These are phyloP conservation scores for Leptoclinus maculatus DNA, from an alignment of 2,797 vertebrate species.

Conservation along the genomic window DNA sequence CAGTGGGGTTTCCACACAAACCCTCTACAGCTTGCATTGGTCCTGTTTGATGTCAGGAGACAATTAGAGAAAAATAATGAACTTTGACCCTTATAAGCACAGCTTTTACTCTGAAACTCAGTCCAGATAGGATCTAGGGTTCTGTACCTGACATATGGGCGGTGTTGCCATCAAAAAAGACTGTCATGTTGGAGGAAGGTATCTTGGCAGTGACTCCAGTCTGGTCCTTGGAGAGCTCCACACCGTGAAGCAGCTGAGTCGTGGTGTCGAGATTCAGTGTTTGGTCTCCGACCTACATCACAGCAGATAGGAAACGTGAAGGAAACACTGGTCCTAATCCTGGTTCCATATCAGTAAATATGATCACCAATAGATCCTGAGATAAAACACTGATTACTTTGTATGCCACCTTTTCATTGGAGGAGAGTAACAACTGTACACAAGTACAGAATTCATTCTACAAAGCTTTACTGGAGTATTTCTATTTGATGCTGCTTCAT, in stretches of 20 bases:
- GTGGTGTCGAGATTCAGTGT: neutral
- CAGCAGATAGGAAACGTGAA: neutral
- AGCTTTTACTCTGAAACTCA: neutral
- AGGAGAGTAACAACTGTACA: neutral
- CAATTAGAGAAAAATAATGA: neutral
- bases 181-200: rapidly evolving
- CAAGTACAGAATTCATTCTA: no score
- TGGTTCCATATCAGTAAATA: no score
- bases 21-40: neutral
- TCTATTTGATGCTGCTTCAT: no score
- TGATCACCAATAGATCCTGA: neutral
- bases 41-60: neutral
- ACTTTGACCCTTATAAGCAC: neutral
- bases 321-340: neutral
- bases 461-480: no score
- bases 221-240: neutral
- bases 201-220: neutral
- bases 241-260: rapidly evolving
- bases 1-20: neutral
- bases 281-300: neutral
- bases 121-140: neutral
- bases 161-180: constrained; percentile 8
- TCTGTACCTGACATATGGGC: neutral
- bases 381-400: neutral
- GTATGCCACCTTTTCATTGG: no score